phyloP scores from a whole-genome alignment of 2,113 vertebrate species.

The Neodon shergylaensis region DNA sequence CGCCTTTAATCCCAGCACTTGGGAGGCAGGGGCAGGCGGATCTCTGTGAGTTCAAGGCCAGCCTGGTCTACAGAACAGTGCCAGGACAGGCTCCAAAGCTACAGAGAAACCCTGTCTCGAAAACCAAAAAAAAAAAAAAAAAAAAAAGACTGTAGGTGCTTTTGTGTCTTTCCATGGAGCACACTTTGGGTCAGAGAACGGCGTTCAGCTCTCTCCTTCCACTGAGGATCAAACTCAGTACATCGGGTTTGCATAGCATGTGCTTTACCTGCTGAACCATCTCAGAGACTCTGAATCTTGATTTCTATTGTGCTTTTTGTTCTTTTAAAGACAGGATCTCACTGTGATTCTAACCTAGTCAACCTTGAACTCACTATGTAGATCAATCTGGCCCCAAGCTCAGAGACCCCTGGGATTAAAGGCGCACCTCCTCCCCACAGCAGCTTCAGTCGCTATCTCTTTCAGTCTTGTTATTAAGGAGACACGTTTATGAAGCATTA shows the following conservation, averaged over 20 bases:
- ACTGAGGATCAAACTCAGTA: background rate
- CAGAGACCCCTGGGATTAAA: background rate
- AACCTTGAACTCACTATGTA: background rate
- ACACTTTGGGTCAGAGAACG: background rate
- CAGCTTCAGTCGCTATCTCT: background rate
- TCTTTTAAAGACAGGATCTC: background rate
- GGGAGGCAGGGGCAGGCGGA: too few species aligned
- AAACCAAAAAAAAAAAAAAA: too few species aligned
- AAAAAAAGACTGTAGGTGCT: background rate
- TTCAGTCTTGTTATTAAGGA: constrained; percentile 38
- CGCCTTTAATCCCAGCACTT: too few species aligned
- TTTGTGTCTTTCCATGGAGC: background rate
- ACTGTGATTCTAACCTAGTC: background rate
- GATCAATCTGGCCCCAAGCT: background rate
- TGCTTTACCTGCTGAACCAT: background rate
- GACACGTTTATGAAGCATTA: background rate
- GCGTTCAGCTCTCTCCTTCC: background rate
- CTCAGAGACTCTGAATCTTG: background rate
- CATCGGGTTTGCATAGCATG: background rate
- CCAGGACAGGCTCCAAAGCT: too few species aligned
- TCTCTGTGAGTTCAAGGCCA: too few species aligned
- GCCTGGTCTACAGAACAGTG: too few species aligned
- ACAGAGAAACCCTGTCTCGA: too few species aligned
- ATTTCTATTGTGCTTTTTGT: background rate
- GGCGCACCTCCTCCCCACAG: too few species aligned